Conservation (phyloP, 2,113 vertebrate species). For the Tachuris rubrigastra region DNA sequence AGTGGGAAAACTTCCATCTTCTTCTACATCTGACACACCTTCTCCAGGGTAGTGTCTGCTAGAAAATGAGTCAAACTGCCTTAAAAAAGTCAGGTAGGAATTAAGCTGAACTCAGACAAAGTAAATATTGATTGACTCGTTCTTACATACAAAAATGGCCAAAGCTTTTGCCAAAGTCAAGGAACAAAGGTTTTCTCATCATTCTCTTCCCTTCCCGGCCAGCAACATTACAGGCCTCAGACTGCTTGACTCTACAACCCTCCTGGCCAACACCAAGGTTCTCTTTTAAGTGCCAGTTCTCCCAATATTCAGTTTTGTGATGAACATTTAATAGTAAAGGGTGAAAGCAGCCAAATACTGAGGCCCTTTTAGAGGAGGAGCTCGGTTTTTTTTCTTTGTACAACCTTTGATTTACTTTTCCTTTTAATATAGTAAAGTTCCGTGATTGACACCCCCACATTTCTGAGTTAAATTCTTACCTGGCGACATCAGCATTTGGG, state of each 20-base stretch:
- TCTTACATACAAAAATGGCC: not conserved
- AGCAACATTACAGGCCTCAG: not conserved
- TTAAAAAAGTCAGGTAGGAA: not conserved
- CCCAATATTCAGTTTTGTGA: not conserved
- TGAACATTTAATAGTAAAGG: not conserved
- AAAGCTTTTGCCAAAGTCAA: conserved; percentile 17
- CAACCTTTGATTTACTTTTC: not conserved
- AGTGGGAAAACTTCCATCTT: not conserved
- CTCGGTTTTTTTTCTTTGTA: not conserved
- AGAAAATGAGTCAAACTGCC: not conserved
- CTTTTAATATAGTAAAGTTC: not conserved
- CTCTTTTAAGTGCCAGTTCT: not conserved
- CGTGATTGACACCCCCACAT: not conserved
- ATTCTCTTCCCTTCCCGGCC: not conserved
- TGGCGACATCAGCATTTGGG: not conserved
- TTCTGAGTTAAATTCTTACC: not conserved
- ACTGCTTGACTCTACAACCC: not conserved
- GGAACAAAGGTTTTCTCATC: conserved; percentile 19
- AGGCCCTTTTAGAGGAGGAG: not conserved
- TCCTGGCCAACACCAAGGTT: not conserved
- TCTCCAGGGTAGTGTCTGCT: not conserved
- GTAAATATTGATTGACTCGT: conserved; percentile 19
- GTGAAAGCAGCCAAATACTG: not conserved
- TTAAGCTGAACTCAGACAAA: not conserved
- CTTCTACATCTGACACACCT: not conserved